Evolutionary conservation across 2,113 vertebrate species (phyloP), one percentile per base, ranked within the genome.

Genomic region (Loxodonta africana): DNA sequence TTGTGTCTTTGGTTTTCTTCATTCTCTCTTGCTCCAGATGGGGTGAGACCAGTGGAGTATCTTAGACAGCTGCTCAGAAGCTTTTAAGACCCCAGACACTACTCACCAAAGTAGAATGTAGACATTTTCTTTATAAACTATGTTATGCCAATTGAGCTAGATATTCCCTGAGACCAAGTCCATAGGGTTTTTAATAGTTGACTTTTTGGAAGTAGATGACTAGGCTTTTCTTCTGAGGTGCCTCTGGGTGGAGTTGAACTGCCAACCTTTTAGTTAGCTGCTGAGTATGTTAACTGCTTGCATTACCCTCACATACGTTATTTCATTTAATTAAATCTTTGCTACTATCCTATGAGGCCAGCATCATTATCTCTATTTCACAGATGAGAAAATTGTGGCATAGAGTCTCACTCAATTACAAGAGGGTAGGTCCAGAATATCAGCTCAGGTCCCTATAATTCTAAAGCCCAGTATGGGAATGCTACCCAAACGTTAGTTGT

Each of bases 301-400:
- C 12, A 71, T 71, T 14, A 71, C 30, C 67, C 67, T n/a, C 30
- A 63, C 18, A 17, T 63, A 28, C 2, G 88, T 80, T 74, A 44
- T 77, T 60, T 85, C 46, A 48, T 77, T 90, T 77, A 71, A 57
- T n/a, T 21, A 30, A 94, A 69, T 76, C 73, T 94, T 96, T 77
- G 30, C 28, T 60, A 26, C 30, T 18, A 1, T 57, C 25, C 48
- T 94, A 9, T 53, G 60, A 73, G 41, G 71, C 51, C 1, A 1
- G 8, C 60, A 28, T 81, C 3, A 9, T 33, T 46, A 65, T 44
- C 25, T 17, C 73, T 20, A 28, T 83, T 60, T 74, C 25, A 53
- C 28, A 46, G 48, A 57, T 57, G 3, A 88, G 82, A 81, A 78
- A 82, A 33, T 6, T 3, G 53, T 57, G 74, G 25, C 48, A 25